phyloP scores from a whole-genome alignment of 1,140 invertebrate species.

The Temnothorax longispinosus region DNA sequence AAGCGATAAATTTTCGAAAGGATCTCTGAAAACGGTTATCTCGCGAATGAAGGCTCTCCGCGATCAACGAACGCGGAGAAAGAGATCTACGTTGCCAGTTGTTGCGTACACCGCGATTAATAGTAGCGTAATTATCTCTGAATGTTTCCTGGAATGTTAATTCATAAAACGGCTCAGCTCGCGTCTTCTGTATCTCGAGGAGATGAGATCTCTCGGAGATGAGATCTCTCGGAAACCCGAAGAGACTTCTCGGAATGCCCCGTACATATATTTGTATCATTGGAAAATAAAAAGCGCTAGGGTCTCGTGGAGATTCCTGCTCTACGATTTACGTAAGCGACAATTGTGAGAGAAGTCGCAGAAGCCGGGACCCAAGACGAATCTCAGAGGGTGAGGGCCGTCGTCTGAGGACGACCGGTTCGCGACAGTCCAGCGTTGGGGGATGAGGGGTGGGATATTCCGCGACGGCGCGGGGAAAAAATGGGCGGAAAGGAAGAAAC shows the following conservation, averaged over 20 bases:
- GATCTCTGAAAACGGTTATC: background rate
- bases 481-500: constrained; percentile 25
- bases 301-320: too few relatives aligned
- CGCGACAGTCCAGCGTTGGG: too few relatives aligned
- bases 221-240: background rate
- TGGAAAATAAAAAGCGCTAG: background rate
- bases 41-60: background rate
- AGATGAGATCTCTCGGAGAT: background rate
- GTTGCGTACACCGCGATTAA: background rate
- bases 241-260: background rate
- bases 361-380: background rate
- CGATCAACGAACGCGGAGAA: background rate
- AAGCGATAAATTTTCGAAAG: background rate
- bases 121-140: background rate
- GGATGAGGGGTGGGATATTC: background rate
- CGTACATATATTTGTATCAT: background rate
- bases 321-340: background rate
- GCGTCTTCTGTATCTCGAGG: background rate
- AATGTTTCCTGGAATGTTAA: background rate
- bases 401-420: background rate
- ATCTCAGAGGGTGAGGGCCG: background rate
- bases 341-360: background rate
- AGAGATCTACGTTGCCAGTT: background rate
- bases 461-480: constrained; percentile 20
- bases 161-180: background rate